Evolutionary conservation across 2,888 invertebrate species (phyloP).

Genomic region (Aphodius sticticus): DNA sequence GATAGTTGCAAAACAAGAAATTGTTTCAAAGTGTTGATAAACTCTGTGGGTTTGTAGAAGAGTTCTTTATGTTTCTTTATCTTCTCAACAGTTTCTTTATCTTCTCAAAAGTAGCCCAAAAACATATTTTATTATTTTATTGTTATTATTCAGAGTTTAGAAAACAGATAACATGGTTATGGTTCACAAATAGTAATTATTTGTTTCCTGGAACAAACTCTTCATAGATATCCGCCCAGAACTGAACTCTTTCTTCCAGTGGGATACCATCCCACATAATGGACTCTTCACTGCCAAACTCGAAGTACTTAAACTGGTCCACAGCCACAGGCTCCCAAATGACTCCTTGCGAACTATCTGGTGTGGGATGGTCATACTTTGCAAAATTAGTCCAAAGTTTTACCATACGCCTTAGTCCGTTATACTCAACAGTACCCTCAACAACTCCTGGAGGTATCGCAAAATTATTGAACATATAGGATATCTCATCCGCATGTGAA

Average conservation of each 20-base stretch:
- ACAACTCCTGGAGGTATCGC: background rate
- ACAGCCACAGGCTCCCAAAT: conserved; percentile 19
- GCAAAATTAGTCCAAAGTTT: conserved; percentile 35
- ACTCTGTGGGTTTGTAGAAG: no score
- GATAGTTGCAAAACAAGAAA: no score
- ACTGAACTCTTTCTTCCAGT: conserved; percentile 5
- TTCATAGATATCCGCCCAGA: conserved; percentile 28
- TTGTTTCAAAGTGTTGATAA: no score
- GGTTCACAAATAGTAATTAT: background rate
- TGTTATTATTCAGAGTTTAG: no score
- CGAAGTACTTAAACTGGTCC: conserved; percentile 27
- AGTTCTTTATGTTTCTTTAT: no score
- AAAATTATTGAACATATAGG: conserved; percentile 23
- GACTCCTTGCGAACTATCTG: conserved; percentile 10
- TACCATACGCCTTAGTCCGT: conserved; percentile 20
- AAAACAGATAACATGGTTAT: no score
- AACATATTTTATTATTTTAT: no score
- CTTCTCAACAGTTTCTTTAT: no score
- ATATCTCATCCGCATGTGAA: conserved; percentile 26
- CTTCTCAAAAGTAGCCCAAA: no score
- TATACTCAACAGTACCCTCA: conserved; percentile 25
- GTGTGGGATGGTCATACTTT: conserved; percentile 29
- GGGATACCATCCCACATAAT: conserved; percentile 6
- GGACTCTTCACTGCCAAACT: conserved; percentile 22
- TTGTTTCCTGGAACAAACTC: conserved; percentile 19